Evolutionary conservation across 2,113 vertebrate species (phyloP).

Genomic region (Pachypanchax playfairii): DNA sequence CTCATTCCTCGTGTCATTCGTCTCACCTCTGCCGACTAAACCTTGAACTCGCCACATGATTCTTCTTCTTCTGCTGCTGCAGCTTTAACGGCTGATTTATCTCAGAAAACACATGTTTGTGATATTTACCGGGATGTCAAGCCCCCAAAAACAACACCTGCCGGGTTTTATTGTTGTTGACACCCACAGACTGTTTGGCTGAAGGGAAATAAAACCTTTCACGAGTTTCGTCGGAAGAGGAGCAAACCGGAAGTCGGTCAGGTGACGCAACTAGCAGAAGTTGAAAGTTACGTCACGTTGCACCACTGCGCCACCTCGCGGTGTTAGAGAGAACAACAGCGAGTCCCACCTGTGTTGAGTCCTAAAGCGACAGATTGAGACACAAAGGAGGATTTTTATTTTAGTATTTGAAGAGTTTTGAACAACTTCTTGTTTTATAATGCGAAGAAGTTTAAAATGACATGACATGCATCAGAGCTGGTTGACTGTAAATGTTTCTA

Average conservation of each 20-base stretch:
- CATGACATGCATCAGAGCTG: too few species aligned
- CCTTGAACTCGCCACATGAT: conserved; percentile 79
- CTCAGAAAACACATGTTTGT: conserved; percentile 15
- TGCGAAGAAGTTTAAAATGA: too few species aligned
- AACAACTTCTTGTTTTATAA: too few species aligned
- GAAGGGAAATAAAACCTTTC: conserved; percentile 13
- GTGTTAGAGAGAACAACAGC: fast-evolving
- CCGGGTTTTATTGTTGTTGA: fast-evolving
- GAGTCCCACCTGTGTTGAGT: too few species aligned
- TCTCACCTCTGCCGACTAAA: conserved; percentile 77
- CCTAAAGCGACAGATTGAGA: too few species aligned
- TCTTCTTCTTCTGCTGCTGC: conserved; percentile 1
- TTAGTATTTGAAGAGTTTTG: too few species aligned
- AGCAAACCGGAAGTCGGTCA: conserved; percentile 34
- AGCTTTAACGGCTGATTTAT: not conserved
- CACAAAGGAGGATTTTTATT: too few species aligned
- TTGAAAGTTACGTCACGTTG: not conserved
- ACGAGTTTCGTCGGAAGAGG: conserved; percentile 11
- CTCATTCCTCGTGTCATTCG: not conserved
- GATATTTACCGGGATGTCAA: too few species aligned
- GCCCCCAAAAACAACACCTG: not conserved
- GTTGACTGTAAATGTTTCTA: too few species aligned
- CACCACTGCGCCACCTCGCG: conserved; percentile 22
- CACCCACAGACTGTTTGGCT: fast-evolving
- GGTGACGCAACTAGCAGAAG: conserved; percentile 32